A percentile compares a stretch with the other conserved stretches of the same genome.
Conservation (phyloP, 2,797 vertebrate species). For the Scleropages formosus region DNA sequence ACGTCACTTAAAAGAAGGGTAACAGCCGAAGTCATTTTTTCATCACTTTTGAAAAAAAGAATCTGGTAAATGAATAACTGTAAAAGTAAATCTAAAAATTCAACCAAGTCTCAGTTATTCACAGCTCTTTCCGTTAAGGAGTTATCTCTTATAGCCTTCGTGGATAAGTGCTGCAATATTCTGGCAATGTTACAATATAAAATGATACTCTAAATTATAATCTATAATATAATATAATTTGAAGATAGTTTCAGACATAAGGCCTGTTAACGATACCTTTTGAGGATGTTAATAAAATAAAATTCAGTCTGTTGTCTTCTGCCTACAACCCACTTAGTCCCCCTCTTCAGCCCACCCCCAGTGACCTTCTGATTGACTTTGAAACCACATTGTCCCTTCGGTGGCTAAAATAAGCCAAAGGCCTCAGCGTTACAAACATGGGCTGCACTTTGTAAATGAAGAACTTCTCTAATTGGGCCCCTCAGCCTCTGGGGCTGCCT, state of each 20-base stretch:
- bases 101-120: not conserved
- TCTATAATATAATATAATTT: no score
- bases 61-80: no score
- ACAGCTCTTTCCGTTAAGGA: no score
- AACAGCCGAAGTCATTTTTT: no score
- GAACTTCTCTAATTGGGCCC: conserved; percentile 33
- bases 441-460: conserved; percentile 29
- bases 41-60: no score
- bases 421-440: not conserved
- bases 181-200: no score
- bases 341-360: not conserved
- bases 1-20: no score
- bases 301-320: no score
- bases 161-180: no score
- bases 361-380: conserved; percentile 5
- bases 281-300: not conserved
- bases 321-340: no score
- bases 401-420: not conserved
- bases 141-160: no score
- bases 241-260: not conserved
- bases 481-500: conserved; percentile 28
- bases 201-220: no score
- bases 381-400: not conserved
- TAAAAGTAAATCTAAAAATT: not conserved
- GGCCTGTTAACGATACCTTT: not conserved